Evolutionary conservation across 1,140 invertebrate genomes (phyloP).

Genomic region (Cherax quadricarinatus): DNA sequence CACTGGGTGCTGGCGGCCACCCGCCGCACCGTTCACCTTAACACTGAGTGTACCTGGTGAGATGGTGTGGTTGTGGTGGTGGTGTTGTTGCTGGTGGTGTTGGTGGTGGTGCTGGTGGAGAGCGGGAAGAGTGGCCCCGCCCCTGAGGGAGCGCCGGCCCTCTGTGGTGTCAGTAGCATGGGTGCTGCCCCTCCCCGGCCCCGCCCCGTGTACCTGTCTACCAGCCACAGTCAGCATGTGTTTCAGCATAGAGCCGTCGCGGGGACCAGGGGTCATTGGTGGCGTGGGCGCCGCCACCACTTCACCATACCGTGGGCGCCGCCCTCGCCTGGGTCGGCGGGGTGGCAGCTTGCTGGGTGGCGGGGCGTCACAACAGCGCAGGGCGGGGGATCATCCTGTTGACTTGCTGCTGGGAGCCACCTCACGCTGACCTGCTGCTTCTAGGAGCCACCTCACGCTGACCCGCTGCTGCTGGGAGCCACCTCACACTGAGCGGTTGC

Average conservation of each 20-base stretch:
- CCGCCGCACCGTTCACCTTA: constrained; percentile 67
- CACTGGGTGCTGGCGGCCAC: constrained; percentile 78
- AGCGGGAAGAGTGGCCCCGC: constrained; percentile 41
- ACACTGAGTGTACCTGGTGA: constrained; percentile 39
- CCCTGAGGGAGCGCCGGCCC: constrained; percentile 70
- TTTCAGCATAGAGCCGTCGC: constrained; percentile 70
- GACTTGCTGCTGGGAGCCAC: neutral
- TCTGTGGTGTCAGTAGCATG: constrained; percentile 65
- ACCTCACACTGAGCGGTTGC: neutral
- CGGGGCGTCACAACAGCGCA: neutral
- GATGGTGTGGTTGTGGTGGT: constrained; percentile 18
- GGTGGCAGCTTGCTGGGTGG: constrained; percentile 48
- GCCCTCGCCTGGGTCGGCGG: constrained; percentile 45
- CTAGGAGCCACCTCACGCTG: neutral
- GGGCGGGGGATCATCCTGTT: constrained; percentile 22
- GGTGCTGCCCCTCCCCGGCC: constrained; percentile 58
- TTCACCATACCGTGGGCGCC: constrained; percentile 61
- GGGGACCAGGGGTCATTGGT: constrained; percentile 72
- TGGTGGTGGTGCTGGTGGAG: constrained; percentile 42
- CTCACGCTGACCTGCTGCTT: neutral
- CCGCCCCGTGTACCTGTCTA: constrained; percentile 67
- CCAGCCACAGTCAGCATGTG: constrained; percentile 66
- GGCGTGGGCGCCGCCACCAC: constrained; percentile 56
- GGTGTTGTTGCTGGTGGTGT: constrained; percentile 33
- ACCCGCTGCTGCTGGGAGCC: neutral